Percentiles rank a stretch among this genome's conserved stretches.
phyloP scores from a whole-genome alignment of 2,113 vertebrate genomes.

The Bubo bubo region DNA sequence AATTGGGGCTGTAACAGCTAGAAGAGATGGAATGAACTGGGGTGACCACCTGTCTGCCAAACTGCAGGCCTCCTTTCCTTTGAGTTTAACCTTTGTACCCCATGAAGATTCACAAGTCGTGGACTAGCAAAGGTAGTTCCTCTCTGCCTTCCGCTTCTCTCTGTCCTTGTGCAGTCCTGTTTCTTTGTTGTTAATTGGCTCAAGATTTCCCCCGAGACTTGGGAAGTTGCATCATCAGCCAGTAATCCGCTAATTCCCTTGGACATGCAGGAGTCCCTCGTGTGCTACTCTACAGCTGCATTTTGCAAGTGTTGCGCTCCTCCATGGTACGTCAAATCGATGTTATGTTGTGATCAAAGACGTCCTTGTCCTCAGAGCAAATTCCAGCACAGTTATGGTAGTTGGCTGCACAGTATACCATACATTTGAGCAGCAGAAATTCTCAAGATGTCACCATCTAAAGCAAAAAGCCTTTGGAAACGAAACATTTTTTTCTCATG shows the following conservation, averaged over 20 bases:
- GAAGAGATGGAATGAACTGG: neutral
- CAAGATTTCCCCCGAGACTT: neutral
- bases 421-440: neutral
- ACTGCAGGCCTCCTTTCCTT: neutral
- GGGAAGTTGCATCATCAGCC: neutral
- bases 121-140: neutral
- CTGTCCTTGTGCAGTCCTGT: neutral
- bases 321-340: neutral
- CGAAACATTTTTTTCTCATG: neutral
- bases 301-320: neutral
- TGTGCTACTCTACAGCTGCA: neutral
- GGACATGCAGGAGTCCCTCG: neutral
- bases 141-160: neutral
- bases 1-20: neutral
- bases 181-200: conserved; percentile 15
- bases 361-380: neutral
- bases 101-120: neutral
- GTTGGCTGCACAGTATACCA: neutral
- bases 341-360: neutral
- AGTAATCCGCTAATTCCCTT: conserved; percentile 18
- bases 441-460: neutral
- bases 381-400: neutral
- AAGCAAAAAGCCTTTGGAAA: neutral
- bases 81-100: neutral
- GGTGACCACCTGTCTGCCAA: neutral